Evolutionary conservation across 1,140 invertebrate species (phyloP).

Genomic region (silkworm (Bombyx mori)): DNA sequence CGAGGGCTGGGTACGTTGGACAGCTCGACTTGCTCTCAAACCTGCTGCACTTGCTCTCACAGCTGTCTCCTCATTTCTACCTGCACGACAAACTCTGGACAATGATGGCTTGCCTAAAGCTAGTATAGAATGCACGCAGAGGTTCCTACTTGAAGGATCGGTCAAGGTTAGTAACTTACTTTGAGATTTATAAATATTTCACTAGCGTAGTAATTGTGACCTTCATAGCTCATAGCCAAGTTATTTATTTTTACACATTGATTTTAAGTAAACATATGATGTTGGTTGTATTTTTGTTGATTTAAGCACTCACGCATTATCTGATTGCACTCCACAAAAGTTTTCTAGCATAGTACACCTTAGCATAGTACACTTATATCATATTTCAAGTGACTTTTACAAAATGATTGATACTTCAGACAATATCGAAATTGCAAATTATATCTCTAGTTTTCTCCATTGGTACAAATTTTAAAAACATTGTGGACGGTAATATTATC

Average conservation of each 20-base stretch:
- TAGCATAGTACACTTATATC: too few species aligned
- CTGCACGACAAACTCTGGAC: slow-evolving; percentile 32
- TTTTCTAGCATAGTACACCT: too few species aligned
- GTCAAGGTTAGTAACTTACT: slow-evolving; percentile 35
- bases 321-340: too few species aligned
- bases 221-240: not conserved
- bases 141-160: slow-evolving; percentile 51
- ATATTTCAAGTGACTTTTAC: too few species aligned
- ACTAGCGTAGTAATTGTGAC: not conserved
- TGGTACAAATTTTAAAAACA: too few species aligned
- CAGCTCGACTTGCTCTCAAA: slow-evolving; percentile 48
- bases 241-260: not conserved
- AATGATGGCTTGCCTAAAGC: slow-evolving; percentile 54
- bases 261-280: not conserved
- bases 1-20: slow-evolving; percentile 56
- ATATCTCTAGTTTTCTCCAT: too few species aligned
- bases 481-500: too few species aligned
- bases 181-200: too few species aligned
- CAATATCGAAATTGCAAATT: too few species aligned
- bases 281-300: too few species aligned
- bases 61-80: slow-evolving; percentile 45
- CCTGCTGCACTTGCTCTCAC: slow-evolving; percentile 47
- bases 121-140: slow-evolving; percentile 48
- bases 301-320: too few species aligned
- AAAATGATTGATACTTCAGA: too few species aligned